Base-by-base conservation (phyloP, 2,797 vertebrate genomes). In the Crocidura indochinensis region DNA sequence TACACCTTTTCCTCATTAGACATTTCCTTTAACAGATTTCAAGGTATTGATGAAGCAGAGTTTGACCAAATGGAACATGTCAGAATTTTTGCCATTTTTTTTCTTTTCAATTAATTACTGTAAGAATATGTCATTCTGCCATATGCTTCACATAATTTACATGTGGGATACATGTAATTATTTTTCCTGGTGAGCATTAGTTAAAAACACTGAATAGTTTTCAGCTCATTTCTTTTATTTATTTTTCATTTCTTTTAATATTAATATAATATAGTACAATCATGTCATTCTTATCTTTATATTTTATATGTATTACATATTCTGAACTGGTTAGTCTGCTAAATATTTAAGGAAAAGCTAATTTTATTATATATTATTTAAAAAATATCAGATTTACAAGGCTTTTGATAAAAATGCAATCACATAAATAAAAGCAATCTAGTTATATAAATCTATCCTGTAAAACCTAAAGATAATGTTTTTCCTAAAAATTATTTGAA, bases 381-480 rank as follows among this genome's bases (percentile, higher is more conserved):
- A 94, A 89, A 95, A 93, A 93, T 91, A 94, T 92, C 83, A 95
- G 12, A 31, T 90, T 90, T 83, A 93, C 27, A 91, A 91, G 76
- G 46, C 72, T 85, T 64, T 82, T 95, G 83, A 97, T 97, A 80
- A 94, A 97, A 95, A 87, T 76, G 74, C 89, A 92, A 93, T 94
- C 91, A 91, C 74, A 95, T 97, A 96, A 96, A 94, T 78, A 84
- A 88, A 95, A 91, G 94, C 81, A 96, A 96, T 94, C 82, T 92
- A 94, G 46, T 94, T 93, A 72, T 96, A 76, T 94, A 95, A 95
- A 38, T 38, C 38, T 38, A 38, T 38, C 38, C 1, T 77, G 27
- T 95, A 95, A 94, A 96, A 89, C 31, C 81, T 95, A 85, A 92
- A 87, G 68, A 15, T 81, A 95, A 38, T 95, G 90, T 95, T 90